Base-by-base conservation (phyloP, 2,888 invertebrate species). In the Melanchra persicariae region DNA sequence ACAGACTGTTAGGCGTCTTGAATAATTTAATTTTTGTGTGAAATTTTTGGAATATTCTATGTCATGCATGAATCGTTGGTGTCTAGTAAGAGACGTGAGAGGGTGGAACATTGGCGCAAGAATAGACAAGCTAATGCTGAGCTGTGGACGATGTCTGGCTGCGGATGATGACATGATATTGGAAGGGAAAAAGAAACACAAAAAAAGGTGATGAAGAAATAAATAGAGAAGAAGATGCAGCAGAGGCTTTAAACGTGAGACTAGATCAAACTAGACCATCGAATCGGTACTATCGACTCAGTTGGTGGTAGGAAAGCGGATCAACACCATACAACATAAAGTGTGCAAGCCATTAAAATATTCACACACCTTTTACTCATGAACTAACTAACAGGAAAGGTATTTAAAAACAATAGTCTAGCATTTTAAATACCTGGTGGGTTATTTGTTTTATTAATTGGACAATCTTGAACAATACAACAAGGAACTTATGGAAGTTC, bases 1-100 rank as follows among this genome's bases (percentile, higher is more conserved):
- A 30, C 70, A 76, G 77, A 81, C 81, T 54, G 47, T 47, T 22
- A 12, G 77, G 54, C 77, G 77, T 47, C 76, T 7, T 22, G 7
- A 45, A 22, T 47, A 10, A 15, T 52, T 60, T 1, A 1, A 40
- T 30, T 64, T 64, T 26, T n/a, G 15, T 12, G n/a, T n/a, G n/a
- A n/a, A n/a, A n/a, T n/a, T n/a, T n/a, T n/a, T n/a, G n/a, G n/a
- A n/a, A n/a, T n/a, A n/a, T n/a, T n/a, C n/a, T n/a, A n/a, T n/a
- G n/a, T n/a, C n/a, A n/a, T n/a, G n/a, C n/a, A n/a, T n/a, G n/a
- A n/a, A n/a, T n/a, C n/a, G n/a, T n/a, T n/a, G n/a, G n/a, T n/a
- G n/a, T n/a, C n/a, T n/a, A n/a, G n/a, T n/a, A n/a, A n/a, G n/a
- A n/a, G 19, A n/a, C 30, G n/a, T 43, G 22, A 57, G 15, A 26